Evolutionary conservation across 2,113 vertebrate species (phyloP).

Genomic region (Prietella phreatophila): DNA sequence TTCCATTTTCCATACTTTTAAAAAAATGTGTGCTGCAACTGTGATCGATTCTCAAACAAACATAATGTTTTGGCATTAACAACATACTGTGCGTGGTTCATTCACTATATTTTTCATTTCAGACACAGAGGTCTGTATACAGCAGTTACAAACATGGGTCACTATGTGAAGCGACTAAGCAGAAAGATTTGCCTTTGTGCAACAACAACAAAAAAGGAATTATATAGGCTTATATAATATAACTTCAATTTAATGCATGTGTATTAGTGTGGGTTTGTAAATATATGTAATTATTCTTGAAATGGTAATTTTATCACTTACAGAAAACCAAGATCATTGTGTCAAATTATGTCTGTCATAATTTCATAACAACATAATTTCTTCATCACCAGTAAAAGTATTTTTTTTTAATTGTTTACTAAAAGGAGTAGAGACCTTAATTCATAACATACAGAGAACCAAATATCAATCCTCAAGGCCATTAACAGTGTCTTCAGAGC

Average conservation of each 20-base stretch:
- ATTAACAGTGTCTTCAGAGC: not conserved
- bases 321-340: not conserved
- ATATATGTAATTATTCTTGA: not conserved
- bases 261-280: not conserved
- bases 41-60: not conserved
- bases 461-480: not conserved
- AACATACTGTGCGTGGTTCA: not conserved
- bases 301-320: not conserved
- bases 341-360: not conserved
- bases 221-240: not conserved
- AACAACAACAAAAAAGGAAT: not conserved
- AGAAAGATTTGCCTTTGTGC: not conserved
- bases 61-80: not conserved
- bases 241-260: not conserved
- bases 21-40: not conserved
- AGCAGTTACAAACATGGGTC: not conserved
- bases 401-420: not conserved
- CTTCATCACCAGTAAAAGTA: not conserved
- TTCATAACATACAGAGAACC: not conserved
- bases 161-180: not conserved
- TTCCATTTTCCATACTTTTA: no score
- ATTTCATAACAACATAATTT: not conserved
- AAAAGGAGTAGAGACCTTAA: not conserved
- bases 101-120: not conserved
- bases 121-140: not conserved